phyloP scores from a whole-genome alignment of 2,797 vertebrate genomes.

The Scolopax rusticola region DNA sequence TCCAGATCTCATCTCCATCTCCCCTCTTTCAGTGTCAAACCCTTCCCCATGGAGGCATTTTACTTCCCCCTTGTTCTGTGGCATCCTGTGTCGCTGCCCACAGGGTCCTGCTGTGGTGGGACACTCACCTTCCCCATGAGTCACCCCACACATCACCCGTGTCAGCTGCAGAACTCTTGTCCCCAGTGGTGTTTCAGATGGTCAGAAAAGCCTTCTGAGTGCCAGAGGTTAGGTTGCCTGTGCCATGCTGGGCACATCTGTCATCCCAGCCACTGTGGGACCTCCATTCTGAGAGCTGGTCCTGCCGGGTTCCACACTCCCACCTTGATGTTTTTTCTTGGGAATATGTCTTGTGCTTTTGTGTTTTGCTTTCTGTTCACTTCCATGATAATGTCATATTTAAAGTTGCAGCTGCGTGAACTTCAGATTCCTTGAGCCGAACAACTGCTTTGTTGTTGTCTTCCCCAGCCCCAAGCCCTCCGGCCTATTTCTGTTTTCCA shows the following conservation, averaged over 20 bases:
- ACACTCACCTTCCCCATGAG: fast-evolving
- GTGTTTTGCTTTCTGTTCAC: neutral
- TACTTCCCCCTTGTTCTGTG: too few species aligned
- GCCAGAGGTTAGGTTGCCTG: neutral
- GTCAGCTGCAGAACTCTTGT: neutral
- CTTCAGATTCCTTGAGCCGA: neutral
- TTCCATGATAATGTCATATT: neutral
- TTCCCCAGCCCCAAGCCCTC: fast-evolving
- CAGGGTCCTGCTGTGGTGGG: neutral
- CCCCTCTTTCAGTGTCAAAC: neutral
- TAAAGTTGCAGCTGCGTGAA: neutral
- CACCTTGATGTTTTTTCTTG: too few species aligned
- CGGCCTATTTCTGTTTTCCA: neutral
- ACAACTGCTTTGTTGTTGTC: neutral
- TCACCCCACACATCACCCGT: fast-evolving
- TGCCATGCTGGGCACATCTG: fast-evolving
- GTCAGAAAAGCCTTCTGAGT: neutral
- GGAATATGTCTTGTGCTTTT: neutral
- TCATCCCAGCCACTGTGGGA: neutral
- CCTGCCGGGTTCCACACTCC: fast-evolving
- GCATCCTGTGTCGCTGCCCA: neutral
- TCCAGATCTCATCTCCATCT: neutral
- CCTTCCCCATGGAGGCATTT: fast-evolving
- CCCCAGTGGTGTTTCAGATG: neutral
- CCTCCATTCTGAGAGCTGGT: fast-evolving